phyloP scores from a whole-genome alignment of 2,888 invertebrate species.

The Amphipyra tragopoginis region DNA sequence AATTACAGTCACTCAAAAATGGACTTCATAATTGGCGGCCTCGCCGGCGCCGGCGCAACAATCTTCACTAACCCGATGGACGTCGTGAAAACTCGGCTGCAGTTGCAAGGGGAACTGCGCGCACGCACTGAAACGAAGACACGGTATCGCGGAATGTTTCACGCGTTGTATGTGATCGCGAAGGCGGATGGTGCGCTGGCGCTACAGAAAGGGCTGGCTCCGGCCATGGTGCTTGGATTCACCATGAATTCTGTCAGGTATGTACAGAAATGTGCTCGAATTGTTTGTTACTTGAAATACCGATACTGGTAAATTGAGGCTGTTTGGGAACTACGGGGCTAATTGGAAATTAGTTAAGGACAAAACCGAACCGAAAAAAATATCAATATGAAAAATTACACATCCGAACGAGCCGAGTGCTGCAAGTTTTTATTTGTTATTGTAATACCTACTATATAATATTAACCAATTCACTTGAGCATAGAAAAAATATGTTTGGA shows the following conservation, averaged over 20 bases:
- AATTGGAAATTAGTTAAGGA: no score
- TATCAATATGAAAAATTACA: no score
- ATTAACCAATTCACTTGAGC: no score
- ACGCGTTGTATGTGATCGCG: slow-evolving; percentile 93
- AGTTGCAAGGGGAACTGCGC: slow-evolving; percentile 94
- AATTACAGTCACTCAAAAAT: slow-evolving; percentile 71
- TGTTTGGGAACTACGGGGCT: no score
- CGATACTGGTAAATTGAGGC: no score
- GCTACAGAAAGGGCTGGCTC: slow-evolving; percentile 94
- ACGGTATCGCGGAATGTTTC: slow-evolving; percentile 93
- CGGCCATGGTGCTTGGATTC: slow-evolving; percentile 95
- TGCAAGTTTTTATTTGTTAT: no score
- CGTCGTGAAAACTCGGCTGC: slow-evolving; percentile 96
- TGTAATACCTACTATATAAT: no score
- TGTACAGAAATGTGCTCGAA: no score
- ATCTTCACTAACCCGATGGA: slow-evolving; percentile 96
- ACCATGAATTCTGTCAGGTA: slow-evolving; percentile 89
- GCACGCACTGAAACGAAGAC: slow-evolving; percentile 87
- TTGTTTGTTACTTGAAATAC: no score
- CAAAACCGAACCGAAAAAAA: no score
- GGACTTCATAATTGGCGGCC: slow-evolving; percentile 93
- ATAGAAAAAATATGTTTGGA: no score
- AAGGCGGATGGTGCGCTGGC: slow-evolving; percentile 93
- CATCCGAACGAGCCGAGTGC: no score
- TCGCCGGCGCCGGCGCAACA: slow-evolving; percentile 93